Conservation (phyloP, 2,113 vertebrate species). For the Stomatorhinus ivindoensis region DNA sequence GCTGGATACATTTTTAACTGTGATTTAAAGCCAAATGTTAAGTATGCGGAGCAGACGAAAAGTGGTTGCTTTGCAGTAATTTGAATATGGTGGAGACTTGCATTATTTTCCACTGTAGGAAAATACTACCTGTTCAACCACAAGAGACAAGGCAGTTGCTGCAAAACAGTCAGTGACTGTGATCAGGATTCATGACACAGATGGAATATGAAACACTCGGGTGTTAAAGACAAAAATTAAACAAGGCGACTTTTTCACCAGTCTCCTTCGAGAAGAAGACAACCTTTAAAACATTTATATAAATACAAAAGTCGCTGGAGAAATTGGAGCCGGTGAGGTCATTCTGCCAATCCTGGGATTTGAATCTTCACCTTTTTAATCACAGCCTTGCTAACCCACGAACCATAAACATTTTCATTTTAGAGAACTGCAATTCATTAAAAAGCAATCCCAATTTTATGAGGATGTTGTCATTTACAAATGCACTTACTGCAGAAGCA, state of each 20-base stretch:
- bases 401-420: not conserved
- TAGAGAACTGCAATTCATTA: not conserved
- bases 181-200: not conserved
- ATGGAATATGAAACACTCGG: not conserved
- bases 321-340: not conserved
- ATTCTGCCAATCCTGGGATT: not conserved
- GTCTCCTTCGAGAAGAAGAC: not conserved
- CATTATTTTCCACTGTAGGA: not conserved
- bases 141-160: not conserved
- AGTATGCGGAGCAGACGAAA: not conserved
- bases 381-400: not conserved
- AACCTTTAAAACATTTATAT: not conserved
- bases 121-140: not conserved
- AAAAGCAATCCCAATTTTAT: not conserved
- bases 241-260: not conserved
- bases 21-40: not conserved
- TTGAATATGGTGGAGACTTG: not conserved
- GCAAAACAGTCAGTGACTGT: not conserved
- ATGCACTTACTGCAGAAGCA: not conserved
- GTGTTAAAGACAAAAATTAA: not conserved
- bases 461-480: not conserved
- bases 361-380: not conserved
- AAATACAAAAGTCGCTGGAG: not conserved
- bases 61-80: not conserved
- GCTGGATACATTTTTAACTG: not conserved